Evolutionary conservation across 2,113 vertebrate species (phyloP).

Genomic region (Motacilla tschutschensis): DNA sequence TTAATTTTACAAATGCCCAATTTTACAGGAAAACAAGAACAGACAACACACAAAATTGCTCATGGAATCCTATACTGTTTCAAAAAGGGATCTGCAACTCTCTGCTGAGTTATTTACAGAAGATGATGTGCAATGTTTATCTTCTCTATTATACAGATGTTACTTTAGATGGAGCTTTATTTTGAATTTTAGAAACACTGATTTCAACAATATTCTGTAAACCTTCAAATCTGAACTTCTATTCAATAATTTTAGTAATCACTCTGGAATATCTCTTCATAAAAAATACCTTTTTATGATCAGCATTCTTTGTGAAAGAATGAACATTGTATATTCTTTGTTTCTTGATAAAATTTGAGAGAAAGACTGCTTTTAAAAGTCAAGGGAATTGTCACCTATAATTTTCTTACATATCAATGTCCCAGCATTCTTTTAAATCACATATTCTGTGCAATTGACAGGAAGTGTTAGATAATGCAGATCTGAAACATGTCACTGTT

Average conservation of each 20-base stretch:
- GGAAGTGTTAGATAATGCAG: neutral
- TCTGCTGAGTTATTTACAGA: neutral
- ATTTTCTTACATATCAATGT: constrained; percentile 15
- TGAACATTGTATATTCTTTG: neutral
- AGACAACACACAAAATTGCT: neutral
- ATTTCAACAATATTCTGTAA: neutral
- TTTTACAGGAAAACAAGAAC: neutral
- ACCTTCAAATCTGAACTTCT: neutral
- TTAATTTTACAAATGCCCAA: neutral
- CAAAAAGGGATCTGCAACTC: neutral
- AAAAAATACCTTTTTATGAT: neutral
- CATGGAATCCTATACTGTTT: neutral
- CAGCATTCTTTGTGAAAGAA: neutral
- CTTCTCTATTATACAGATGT: neutral
- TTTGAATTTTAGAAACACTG: neutral
- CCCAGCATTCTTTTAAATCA: neutral
- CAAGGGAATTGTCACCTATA: neutral
- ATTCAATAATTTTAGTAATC: neutral
- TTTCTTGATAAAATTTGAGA: neutral
- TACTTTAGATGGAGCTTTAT: neutral
- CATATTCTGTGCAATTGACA: neutral
- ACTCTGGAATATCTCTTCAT: neutral
- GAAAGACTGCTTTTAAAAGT: neutral
- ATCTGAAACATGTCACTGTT: neutral
- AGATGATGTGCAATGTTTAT: neutral